Evolutionary conservation across 2,888 invertebrate genomes (phyloP), one percentile per base, ranked within the genome.

Genomic region (Andrena marginata): DNA sequence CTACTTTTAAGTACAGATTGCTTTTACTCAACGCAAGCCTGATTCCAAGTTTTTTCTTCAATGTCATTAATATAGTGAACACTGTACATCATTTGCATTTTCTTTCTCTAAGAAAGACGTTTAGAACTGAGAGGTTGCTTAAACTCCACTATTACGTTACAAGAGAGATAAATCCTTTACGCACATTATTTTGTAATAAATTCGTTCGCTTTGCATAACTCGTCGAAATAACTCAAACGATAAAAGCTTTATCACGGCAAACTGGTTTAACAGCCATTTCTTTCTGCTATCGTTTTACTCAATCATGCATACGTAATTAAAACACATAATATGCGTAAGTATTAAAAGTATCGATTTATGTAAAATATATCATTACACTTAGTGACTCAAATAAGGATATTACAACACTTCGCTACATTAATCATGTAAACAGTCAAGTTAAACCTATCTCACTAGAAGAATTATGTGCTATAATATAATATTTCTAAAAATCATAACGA

Each of bases 211-310:
- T 80, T 74, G 77, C 76, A 80, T 84, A 76, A 84, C 80, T 84
- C 85, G 85, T 74, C 67, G 69, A 63, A 80, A 67, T 59, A 80
- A 84, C 77, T 84, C 73, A 76, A 65, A 74, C 59, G 80, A 64
- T 80, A 84, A 74, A 63, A 74, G 71, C 35, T 85, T 80, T 80
- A 80, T 80, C 77, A 74, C 70, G 60, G n/a, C 31, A 29, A 60
- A 80, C 80, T 80, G 80, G 70, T 80, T 77, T 59, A 69, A 64
- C 67, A 63, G 49, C 67, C 35, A 31, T 68, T 73, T n/a, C 59
- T 70, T 48, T 70, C 26, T 62, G 16, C 20, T 13, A 16, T 35
- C 4, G 26, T 60, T 68, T 60, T 59, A n/a, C 29, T 51, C 49
- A 33, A 69, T 51, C 26, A 26, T 10, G 10, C 35, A 62, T 5